phyloP scores from a whole-genome alignment of 2,113 vertebrate species.

The Chinchilla lanigera region DNA sequence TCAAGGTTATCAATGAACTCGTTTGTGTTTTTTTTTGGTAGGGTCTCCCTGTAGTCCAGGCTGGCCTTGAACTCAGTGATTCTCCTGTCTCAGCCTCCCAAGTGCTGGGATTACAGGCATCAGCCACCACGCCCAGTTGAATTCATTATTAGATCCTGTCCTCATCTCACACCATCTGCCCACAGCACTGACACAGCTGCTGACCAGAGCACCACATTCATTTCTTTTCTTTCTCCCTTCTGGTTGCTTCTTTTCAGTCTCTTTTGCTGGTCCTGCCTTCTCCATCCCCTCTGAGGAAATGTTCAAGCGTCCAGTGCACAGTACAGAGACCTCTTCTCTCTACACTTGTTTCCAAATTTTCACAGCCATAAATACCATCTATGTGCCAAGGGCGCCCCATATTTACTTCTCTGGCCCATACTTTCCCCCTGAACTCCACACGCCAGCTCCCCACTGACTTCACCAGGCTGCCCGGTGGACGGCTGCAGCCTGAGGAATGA shows the following conservation, averaged over 20 bases:
- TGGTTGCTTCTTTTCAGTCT: neutral
- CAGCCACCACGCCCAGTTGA: neutral
- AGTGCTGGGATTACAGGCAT: neutral
- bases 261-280: neutral
- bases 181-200: neutral
- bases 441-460: neutral
- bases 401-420: neutral
- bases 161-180: neutral
- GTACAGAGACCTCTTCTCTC: neutral
- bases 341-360: neutral
- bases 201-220: neutral
- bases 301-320: neutral
- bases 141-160: neutral
- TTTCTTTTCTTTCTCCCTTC: neutral
- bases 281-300: neutral
- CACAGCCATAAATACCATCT: neutral
- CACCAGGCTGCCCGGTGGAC: neutral
- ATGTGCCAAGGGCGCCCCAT: neutral
- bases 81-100: neutral
- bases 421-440: neutral
- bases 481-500: neutral
- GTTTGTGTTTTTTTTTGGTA: neutral
- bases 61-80: neutral
- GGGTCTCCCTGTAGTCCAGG: neutral
- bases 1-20: neutral